Conservation (phyloP, 2,888 invertebrate species). For the Serripes groenlandicus region DNA sequence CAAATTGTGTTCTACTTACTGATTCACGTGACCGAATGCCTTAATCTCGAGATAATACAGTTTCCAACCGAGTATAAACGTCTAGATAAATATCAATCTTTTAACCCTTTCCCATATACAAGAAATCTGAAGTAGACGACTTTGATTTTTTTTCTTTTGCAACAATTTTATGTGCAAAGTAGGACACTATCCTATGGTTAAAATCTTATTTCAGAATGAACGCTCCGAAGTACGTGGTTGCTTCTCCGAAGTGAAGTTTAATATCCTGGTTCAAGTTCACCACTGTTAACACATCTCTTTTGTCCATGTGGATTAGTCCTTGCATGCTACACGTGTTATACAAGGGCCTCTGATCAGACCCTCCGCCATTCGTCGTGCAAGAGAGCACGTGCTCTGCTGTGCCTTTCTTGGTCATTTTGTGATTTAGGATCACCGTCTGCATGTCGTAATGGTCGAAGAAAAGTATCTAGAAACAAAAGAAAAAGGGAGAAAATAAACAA, state of each 20-base stretch:
- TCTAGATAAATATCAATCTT: too few species aligned
- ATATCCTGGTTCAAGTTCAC: constrained; percentile 10
- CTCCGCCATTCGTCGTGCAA: not conserved
- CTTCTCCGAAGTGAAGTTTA: constrained; percentile 17
- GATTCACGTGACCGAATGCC: too few species aligned
- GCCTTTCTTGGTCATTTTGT: not conserved
- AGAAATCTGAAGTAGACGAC: too few species aligned
- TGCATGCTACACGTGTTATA: constrained; percentile 35
- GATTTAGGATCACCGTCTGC: constrained; percentile 21
- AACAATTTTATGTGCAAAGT: too few species aligned
- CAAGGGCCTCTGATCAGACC: not conserved
- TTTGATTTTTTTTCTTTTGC: too few species aligned
- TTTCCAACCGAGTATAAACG: too few species aligned
- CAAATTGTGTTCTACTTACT: too few species aligned
- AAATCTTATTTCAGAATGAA: constrained; percentile 37
- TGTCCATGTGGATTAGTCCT: constrained; percentile 24
- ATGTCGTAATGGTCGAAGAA: constrained; percentile 22
- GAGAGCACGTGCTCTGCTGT: not conserved
- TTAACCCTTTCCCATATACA: too few species aligned
- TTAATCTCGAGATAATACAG: too few species aligned
- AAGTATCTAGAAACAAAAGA: constrained; percentile 25
- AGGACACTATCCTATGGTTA: too few species aligned
- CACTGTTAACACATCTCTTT: constrained; percentile 27
- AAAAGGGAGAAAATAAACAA: not conserved
- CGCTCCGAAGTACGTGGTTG: constrained; percentile 43